phyloP scores from a whole-genome alignment of 1,140 invertebrate species.

The Drosophila lini region DNA sequence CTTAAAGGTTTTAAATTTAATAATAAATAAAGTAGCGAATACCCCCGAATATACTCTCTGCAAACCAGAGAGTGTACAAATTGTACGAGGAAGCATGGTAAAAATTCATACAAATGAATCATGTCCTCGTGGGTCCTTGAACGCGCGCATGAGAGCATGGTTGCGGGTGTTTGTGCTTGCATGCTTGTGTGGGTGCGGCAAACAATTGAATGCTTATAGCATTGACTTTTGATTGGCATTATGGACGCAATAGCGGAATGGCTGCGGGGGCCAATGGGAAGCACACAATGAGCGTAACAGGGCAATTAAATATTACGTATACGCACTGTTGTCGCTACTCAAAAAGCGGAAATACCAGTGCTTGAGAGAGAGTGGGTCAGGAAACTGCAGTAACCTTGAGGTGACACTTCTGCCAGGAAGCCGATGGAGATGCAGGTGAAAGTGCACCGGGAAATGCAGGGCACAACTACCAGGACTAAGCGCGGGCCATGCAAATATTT shows the following conservation, averaged over 20 bases:
- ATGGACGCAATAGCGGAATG: conserved; percentile 25
- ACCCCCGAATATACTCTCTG: neutral
- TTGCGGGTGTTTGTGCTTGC: conserved; percentile 1
- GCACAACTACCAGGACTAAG: conserved; percentile 32
- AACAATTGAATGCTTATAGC: conserved; percentile 63
- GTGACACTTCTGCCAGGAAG: conserved; percentile 1
- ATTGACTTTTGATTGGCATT: conserved; percentile 67
- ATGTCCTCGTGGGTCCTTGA: conserved; percentile 28
- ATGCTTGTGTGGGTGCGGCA: conserved; percentile 25
- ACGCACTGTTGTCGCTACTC: conserved; percentile 20
- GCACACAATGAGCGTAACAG: conserved; percentile 4
- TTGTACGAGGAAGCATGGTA: conserved; percentile 35
- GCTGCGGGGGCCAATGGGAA: neutral
- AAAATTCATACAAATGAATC: conserved; percentile 60
- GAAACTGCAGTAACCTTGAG: conserved; percentile 18
- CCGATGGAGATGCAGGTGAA: neutral
- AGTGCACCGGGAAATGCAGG: conserved; percentile 6
- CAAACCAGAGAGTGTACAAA: conserved; percentile 10
- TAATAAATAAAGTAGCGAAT: too few relatives aligned
- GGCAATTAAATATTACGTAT: conserved; percentile 54
- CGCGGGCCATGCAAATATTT: conserved; percentile 47
- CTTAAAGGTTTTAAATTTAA: neutral
- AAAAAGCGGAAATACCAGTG: neutral
- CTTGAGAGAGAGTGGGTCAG: conserved; percentile 7
- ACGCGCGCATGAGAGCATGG: conserved; percentile 6